Percentiles rank a stretch among this genome's conserved stretches.
These are phyloP conservation scores for Balanococcus diminutus DNA, from an alignment of 2,888 invertebrate genomes.

Conservation along the genomic window DNA sequence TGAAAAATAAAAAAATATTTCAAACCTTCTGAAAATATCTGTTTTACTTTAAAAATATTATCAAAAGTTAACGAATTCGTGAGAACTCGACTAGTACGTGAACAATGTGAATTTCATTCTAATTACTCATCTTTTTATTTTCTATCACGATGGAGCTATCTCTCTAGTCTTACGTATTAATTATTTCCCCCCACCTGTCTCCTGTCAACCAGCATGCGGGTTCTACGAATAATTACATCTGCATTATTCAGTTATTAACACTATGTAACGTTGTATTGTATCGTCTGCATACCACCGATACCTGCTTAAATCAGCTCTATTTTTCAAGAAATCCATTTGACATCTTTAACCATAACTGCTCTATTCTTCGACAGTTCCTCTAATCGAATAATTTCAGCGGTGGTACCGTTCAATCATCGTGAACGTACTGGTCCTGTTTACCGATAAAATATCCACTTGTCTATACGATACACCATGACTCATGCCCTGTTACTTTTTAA, in stretches of 20 bases:
- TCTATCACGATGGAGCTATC: background rate
- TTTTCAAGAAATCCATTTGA: background rate
- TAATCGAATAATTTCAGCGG: background rate
- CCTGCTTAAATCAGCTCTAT: background rate
- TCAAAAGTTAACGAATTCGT: background rate
- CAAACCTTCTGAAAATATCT: background rate
- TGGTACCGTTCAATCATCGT: background rate
- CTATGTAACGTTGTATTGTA: background rate
- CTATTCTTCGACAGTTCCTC: background rate
- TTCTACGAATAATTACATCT: background rate
- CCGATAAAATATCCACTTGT: background rate
- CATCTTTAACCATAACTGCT: background rate
- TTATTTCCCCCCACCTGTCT: background rate
- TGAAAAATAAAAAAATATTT: too few relatives aligned
- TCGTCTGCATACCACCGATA: background rate
- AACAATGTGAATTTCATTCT: background rate
- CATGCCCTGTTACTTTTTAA: conserved; percentile 25
- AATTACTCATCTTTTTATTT: background rate
- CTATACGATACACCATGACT: background rate
- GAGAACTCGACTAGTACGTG: background rate
- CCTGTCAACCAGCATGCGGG: background rate
- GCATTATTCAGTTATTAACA: background rate
- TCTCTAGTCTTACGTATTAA: background rate
- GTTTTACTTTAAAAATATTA: background rate
- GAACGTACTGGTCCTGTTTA: background rate